Evolutionary conservation across 2,797 vertebrate genomes (phyloP), one percentile per base, ranked within the genome.

Genomic region (Karalla daura): DNA sequence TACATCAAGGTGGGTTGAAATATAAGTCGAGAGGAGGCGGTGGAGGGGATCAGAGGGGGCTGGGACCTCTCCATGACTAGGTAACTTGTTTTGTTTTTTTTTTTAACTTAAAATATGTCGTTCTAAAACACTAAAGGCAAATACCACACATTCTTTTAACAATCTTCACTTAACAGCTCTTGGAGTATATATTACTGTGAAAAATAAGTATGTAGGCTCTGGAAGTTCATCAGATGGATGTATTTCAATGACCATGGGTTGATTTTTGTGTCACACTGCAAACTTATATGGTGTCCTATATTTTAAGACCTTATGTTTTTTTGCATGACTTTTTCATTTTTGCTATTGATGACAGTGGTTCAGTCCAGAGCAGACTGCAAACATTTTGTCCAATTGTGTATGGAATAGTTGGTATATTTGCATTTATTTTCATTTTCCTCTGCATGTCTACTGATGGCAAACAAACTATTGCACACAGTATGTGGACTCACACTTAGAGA

Each of bases 1-100:
- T 88, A 90, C 83, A 85, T 89, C 87, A 88, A 88, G 89, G 88
- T 88, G 84, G 80, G 70, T 50, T 88, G 91, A 88, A 88, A 91
- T 82, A 65, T 74, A 75, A 92, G 86, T 37, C 41, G 78, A 84
- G 65, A 39, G 39, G 52, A 58, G 56, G 21, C 52, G 64, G 64
- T 51, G 72, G 74, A 39, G 61, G 56, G 74, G 70, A 50, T 73
- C 69, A 69, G 52, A 67, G 53, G 47, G 20, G 60, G 44, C n/a
- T 3, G 43, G 70, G 70, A 71, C 66, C 45, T 68, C 63, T 80
- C 14, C 0, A 54, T 70, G 75, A 83, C 76, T 82, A 55, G 76
- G 63, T 52, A 23, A 73, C 39, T 30, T 28, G 27, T 28, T 28
- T 28, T 28, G 4, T 28, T 28, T 28, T 30, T 30, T 30, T 30